These are phyloP conservation scores for Seriola dumerili DNA, from an alignment of 2,113 vertebrate species.

Conservation along the genomic window DNA sequence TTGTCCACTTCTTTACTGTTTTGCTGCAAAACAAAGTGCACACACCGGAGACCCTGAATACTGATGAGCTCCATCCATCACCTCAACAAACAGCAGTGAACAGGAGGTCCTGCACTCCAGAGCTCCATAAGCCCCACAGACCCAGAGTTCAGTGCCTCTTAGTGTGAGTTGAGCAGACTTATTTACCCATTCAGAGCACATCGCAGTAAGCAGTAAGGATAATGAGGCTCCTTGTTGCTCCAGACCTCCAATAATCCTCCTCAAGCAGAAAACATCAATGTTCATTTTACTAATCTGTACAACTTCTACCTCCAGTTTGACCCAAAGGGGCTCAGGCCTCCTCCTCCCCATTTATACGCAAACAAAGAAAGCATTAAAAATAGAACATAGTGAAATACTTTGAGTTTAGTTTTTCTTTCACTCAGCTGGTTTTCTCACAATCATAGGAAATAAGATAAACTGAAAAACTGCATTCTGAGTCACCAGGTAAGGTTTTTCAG, in stretches of 20 bases:
- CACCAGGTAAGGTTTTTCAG: not conserved
- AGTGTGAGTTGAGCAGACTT: not conserved
- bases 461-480: not conserved
- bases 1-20: slow-evolving; percentile 44
- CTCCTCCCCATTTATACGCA: not conserved
- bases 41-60: slow-evolving; percentile 64
- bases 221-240: slow-evolving; percentile 66
- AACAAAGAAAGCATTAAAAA: not conserved
- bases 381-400: not conserved
- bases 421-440: not conserved
- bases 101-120: slow-evolving; percentile 60
- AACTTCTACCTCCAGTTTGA: slow-evolving; percentile 2
- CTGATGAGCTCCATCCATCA: slow-evolving; percentile 78
- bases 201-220: slow-evolving; percentile 47
- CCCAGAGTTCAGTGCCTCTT: slow-evolving; percentile 44
- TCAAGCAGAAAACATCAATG: slow-evolving; percentile 37
- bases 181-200: slow-evolving; percentile 45
- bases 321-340: not conserved
- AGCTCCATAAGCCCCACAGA: slow-evolving; percentile 36
- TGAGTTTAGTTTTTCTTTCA: not conserved
- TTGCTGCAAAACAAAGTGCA: slow-evolving; percentile 52
- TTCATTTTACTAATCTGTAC: slow-evolving; percentile 44
- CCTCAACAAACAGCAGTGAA: slow-evolving; percentile 48
- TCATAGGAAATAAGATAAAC: not conserved
- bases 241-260: slow-evolving; percentile 51